phyloP scores from a whole-genome alignment of 2,113 vertebrate genomes.

The Desmodus rotundus region DNA sequence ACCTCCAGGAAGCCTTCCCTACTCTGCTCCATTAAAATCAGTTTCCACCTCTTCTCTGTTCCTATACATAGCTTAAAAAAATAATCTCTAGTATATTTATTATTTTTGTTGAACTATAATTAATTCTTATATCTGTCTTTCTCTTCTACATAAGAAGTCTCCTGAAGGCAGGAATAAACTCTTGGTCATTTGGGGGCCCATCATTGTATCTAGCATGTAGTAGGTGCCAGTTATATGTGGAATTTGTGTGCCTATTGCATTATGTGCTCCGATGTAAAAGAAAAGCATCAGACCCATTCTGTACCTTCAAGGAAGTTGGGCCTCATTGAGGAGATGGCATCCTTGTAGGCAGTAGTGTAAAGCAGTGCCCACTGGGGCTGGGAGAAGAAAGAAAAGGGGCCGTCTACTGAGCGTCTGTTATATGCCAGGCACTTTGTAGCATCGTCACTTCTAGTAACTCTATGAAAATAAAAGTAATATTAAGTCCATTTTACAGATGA shows the following conservation, averaged over 20 bases:
- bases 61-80: background rate
- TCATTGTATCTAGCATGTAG: background rate
- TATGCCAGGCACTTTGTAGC: background rate
- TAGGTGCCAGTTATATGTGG: background rate
- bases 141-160: background rate
- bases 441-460: background rate
- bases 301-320: background rate
- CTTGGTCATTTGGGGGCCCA: background rate
- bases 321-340: background rate
- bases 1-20: background rate
- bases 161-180: background rate
- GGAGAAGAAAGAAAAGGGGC: background rate
- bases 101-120: background rate
- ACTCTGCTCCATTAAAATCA: slow-evolving; percentile 12
- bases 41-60: background rate
- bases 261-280: background rate
- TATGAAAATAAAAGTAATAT: background rate
- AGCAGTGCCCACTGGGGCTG: background rate
- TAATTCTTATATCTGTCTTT: background rate
- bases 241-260: background rate
- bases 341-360: background rate
- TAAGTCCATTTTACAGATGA: slow-evolving; percentile 21
- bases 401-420: background rate
- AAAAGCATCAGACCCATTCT: background rate
- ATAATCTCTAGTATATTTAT: background rate